Base-by-base conservation (phyloP, 2,113 vertebrate genomes). In the Platanista minor region DNA sequence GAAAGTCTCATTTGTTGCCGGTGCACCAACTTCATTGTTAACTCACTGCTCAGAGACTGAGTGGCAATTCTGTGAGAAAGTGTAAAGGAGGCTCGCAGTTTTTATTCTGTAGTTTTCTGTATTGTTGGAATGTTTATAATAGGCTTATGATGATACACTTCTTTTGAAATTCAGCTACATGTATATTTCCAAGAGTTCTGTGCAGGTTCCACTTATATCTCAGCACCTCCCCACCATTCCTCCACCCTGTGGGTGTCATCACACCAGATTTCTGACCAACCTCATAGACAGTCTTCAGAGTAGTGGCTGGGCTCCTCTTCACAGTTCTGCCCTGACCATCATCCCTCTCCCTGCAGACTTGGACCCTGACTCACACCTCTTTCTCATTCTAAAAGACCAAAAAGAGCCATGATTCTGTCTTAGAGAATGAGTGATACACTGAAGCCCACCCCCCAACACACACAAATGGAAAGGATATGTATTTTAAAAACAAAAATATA, bases 281-380 rank as follows among this genome's bases (percentile, higher is more conserved):
- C n/a, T 39, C 71, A 25, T 33, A 61, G 17, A 39, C 3, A 25
- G 54, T 39, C 64, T 39, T 36, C 33, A 61, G 33, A 17, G 17
- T 5, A 43, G 43, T 33, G n/a, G 8, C 72, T 9, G n/a, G 41
- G 25, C 29, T 87, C 29, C 1, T 6, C 29, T 17, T 59, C 20
- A 33, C 6, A 6, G 2, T 4, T 0, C 13, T 1, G 4, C 13
- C 78, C 39, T 61, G n/a, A 39, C 71, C 25, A 27, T 8, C 27
- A 12, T n/a, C 54, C 29, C 49, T 41, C 31, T 67, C 10, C 69
- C 46, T 23, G 1, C 8, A 72, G 89, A n/a, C 5, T 29, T 8
- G 8, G 15, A 25, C 21, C 43, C n/a, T 23, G 29, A 33, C 29
- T 64, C 66, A 46, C 17, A 25, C 3, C 13, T 36, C 6, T 5